A percentile compares a stretch with the other conserved stretches of the same genome.
phyloP scores from a whole-genome alignment of 2,888 invertebrate genomes.

The Caenorhabditis imperialis region DNA sequence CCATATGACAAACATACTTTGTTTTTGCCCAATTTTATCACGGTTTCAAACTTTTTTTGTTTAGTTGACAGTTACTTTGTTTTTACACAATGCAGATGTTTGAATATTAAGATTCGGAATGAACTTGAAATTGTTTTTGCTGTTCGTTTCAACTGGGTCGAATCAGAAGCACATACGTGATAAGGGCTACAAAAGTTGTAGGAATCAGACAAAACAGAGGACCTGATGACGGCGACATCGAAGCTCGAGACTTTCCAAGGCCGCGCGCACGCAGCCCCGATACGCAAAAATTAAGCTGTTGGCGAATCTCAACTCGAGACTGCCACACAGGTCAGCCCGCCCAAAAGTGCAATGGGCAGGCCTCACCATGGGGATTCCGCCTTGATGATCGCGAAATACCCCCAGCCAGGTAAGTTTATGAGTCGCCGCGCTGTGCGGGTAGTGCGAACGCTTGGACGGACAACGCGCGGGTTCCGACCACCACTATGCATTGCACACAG shows the following conservation, averaged over 20 bases:
- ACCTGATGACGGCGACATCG: too few relatives aligned
- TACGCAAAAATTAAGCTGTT: slow-evolving; percentile 77
- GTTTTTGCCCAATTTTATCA: slow-evolving; percentile 30
- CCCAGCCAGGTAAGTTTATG: slow-evolving; percentile 85
- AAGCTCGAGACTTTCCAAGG: too few relatives aligned
- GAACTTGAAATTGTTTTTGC: too few relatives aligned
- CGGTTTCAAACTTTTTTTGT: not conserved
- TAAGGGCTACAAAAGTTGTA: too few relatives aligned
- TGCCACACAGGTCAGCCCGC: slow-evolving; percentile 85
- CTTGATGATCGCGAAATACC: slow-evolving; percentile 85
- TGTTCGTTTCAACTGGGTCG: too few relatives aligned
- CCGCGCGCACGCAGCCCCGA: slow-evolving; percentile 78
- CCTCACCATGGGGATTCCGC: slow-evolving; percentile 81
- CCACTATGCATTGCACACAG: not conserved
- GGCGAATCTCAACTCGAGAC: slow-evolving; percentile 83
- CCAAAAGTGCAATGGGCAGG: slow-evolving; percentile 85
- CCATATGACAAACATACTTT: slow-evolving; percentile 28
- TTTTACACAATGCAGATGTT: not conserved
- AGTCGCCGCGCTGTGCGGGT: slow-evolving; percentile 4
- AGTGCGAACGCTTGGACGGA: not conserved
- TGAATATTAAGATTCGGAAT: too few relatives aligned
- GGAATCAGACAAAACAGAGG: too few relatives aligned
- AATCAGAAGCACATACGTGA: too few relatives aligned
- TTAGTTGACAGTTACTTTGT: not conserved
- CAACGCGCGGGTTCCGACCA: slow-evolving; percentile 4